Conservation (phyloP, 2,888 invertebrate species). For the Neria commutata region DNA sequence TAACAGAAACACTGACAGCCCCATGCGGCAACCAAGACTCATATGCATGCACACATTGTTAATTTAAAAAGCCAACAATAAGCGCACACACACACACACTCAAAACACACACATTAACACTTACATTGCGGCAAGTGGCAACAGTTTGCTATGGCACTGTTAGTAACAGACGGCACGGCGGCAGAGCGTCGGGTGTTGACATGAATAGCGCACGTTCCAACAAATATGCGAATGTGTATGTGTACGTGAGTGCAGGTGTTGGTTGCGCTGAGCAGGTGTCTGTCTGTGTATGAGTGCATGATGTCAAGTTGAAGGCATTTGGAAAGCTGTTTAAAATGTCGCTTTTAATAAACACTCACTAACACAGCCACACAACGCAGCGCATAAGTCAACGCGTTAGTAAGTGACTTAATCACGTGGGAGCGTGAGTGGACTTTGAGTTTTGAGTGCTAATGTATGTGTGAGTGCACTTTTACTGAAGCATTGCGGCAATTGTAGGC, state of each 20-base stretch:
- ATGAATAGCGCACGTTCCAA: neutral
- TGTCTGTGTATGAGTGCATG: too few relatives aligned
- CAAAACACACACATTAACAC: too few relatives aligned
- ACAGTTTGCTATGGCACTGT: neutral
- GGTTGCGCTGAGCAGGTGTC: too few relatives aligned
- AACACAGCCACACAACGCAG: too few relatives aligned
- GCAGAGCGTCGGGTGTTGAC: neutral
- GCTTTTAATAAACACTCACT: conserved; percentile 1
- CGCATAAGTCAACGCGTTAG: neutral
- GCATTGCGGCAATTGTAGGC: too few relatives aligned
- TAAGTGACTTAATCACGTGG: neutral
- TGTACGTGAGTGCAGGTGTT: neutral
- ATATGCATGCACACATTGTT: neutral
- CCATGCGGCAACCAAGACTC: neutral
- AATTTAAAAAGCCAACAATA: neutral
- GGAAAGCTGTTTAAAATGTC: neutral
- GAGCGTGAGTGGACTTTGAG: neutral
- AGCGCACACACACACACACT: neutral
- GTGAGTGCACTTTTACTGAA: too few relatives aligned
- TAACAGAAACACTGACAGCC: neutral
- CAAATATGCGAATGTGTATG: neutral
- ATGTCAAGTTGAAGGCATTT: too few relatives aligned
- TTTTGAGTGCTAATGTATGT: neutral
- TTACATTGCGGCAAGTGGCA: too few relatives aligned
- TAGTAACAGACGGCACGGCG: neutral